Base-by-base conservation (phyloP, 2,113 vertebrate genomes). In the Aix galericulata region DNA sequence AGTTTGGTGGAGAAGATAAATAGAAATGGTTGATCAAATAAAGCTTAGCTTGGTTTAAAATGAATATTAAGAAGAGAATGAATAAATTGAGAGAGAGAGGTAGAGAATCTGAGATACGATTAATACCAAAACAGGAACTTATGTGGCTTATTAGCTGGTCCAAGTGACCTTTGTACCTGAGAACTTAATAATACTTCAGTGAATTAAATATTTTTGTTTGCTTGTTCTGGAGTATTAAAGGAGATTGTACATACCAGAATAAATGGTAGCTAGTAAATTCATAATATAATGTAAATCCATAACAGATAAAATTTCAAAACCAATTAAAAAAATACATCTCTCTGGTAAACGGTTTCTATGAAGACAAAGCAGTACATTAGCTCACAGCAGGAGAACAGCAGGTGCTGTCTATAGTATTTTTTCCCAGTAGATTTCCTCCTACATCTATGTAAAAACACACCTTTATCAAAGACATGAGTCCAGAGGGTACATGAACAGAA, bases 251-350 rank as follows among this genome's bases (percentile, higher is more conserved):
- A n/a, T n/a, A 50, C 12, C 13, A 60, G 2, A 75, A 78, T 20
- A 85, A 89, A 84, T 6, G 72, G 4, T 21, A 38, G 1, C 26
- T 34, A 34, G 5, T 44, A 78, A 60, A 69, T 34, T 5, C 1
- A 34, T 29, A 34, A 27, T 59, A 59, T 86, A 72, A 44, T 73
- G 76, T 40, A 40, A 40, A 77, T 58, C 5, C 7, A 4, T 27
- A 48, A 48, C 18, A 63, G 15, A 6, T 27, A 66, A 71, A 44
- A 81, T 58, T 69, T 73, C 1, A 60, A 71, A 42, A n/a, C 2
- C 16, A 2, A 22, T 21, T 58, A 59, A 22, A 40, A 26, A 44
- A 55, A 23, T 1, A 8, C 6, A 42, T 18, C 2, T 5, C 1
- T 20, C 25, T 48, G 6, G 8, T 64, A 78, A 84, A 59, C 4